Percentiles rank a stretch among this genome's conserved stretches.
These are phyloP conservation scores for Tylochromis polylepis DNA, from an alignment of 2,113 vertebrate genomes.

Conservation along the genomic window DNA sequence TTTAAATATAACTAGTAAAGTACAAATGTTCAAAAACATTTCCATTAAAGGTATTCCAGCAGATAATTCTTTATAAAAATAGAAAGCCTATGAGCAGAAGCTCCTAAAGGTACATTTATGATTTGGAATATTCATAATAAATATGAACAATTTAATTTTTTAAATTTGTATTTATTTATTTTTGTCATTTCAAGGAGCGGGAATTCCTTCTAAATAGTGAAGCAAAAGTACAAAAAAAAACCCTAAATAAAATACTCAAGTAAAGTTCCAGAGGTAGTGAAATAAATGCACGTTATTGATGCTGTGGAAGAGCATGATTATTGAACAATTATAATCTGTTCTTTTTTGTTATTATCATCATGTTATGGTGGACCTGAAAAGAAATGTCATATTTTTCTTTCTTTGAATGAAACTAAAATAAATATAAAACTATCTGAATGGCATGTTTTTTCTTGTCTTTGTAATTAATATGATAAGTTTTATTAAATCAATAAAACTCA, in stretches of 20 bases:
- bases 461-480: background rate
- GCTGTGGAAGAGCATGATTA: accelerated
- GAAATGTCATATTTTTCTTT: background rate
- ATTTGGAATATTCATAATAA: background rate
- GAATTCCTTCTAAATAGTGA: accelerated
- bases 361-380: accelerated
- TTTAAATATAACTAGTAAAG: background rate
- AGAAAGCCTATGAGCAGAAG: background rate
- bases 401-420: background rate
- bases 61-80: background rate
- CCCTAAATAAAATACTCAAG: accelerated
- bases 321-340: background rate
- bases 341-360: background rate
- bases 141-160: background rate
- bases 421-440: too few relatives aligned
- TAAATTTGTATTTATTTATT: background rate
- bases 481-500: background rate
- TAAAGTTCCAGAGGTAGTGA: background rate
- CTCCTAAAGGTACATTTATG: background rate
- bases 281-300: background rate
- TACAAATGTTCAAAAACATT: background rate
- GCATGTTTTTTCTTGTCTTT: background rate
- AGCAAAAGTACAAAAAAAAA: accelerated
- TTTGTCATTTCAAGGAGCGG: background rate
- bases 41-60: background rate